Evolutionary conservation across 2,113 vertebrate species (phyloP).

Genomic region (Phocoena sinus): DNA sequence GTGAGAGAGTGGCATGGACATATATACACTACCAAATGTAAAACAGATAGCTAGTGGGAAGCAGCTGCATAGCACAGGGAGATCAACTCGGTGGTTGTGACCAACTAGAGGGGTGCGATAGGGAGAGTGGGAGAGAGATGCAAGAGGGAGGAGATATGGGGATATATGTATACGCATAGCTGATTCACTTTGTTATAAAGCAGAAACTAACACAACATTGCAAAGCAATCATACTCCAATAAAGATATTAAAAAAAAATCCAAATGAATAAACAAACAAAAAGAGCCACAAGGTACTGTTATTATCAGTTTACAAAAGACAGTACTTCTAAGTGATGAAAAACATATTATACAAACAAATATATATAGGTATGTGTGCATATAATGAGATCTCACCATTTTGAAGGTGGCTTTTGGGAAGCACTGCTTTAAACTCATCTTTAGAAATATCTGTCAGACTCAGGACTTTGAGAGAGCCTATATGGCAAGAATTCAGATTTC

Average conservation of each 20-base stretch:
- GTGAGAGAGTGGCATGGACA: no score
- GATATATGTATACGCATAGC: no score
- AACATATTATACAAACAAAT: not conserved
- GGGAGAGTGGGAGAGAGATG: no score
- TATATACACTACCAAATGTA: no score
- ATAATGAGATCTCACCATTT: not conserved
- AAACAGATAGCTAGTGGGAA: no score
- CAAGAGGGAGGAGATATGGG: no score
- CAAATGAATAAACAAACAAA: not conserved
- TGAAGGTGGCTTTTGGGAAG: not conserved
- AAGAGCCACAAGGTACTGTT: not conserved
- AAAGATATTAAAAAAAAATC: not conserved
- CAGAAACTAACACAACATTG: no score
- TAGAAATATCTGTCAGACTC: not conserved
- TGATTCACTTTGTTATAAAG: no score
- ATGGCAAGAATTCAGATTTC: not conserved
- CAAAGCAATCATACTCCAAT: no score
- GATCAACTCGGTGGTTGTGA: no score
- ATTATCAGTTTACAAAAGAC: not conserved
- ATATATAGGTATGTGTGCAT: not conserved
- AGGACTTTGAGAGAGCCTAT: not conserved
- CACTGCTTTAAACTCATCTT: not conserved
- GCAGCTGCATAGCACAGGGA: no score
- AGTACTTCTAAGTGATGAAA: not conserved
- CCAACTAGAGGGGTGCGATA: no score